phyloP scores from a whole-genome alignment of 2,113 vertebrate species.

The Odocoileus hemionus region DNA sequence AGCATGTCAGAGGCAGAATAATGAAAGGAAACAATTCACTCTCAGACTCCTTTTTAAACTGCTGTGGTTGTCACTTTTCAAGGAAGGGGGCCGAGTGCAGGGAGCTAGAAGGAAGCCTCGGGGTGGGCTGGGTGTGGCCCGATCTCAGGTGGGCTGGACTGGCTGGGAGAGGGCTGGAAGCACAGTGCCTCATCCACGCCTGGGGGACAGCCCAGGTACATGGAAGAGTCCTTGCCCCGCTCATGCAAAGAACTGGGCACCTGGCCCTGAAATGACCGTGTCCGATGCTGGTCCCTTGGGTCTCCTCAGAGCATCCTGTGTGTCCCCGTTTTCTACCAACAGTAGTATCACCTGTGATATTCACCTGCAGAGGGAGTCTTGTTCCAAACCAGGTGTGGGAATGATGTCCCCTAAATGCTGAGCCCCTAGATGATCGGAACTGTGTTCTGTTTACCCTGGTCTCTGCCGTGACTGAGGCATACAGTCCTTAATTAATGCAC shows the following conservation, averaged over 20 bases:
- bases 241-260: background rate
- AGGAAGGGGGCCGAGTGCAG: background rate
- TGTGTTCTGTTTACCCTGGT: background rate
- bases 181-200: rapidly evolving
- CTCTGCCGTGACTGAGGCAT: background rate
- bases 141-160: background rate
- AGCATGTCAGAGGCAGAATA: background rate
- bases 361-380: background rate
- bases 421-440: background rate
- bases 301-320: no score
- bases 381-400: background rate
- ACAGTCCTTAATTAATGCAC: background rate
- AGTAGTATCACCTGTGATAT: background rate
- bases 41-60: background rate
- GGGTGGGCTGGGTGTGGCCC: background rate
- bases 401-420: background rate
- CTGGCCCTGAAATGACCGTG: background rate
- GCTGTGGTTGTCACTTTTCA: background rate
- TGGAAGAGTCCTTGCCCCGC: background rate
- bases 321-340: background rate
- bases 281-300: no score
- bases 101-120: background rate
- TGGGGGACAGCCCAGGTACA: background rate
- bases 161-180: background rate
- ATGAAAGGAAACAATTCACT: background rate